Conservation (phyloP, 2,113 vertebrate species). For the Dasyprocta punctata region DNA sequence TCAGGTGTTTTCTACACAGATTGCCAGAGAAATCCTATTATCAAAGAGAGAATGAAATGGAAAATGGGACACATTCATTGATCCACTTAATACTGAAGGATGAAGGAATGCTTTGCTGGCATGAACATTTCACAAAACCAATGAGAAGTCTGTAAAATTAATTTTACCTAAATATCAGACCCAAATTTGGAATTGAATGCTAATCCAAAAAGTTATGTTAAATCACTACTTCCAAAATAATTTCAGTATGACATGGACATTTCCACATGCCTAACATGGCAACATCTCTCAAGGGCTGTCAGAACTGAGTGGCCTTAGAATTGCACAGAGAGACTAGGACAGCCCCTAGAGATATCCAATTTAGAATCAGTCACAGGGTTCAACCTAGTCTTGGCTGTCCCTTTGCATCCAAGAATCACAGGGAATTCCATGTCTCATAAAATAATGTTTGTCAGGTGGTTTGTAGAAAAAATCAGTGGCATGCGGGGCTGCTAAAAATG, state of each 20-base stretch:
- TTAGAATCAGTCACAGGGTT: not conserved
- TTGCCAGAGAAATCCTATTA: not conserved
- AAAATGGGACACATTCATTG: not conserved
- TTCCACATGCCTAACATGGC: conserved; percentile 63
- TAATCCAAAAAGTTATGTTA: conserved; percentile 63
- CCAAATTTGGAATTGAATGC: conserved; percentile 78
- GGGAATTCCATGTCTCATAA: conserved; percentile 13
- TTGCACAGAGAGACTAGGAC: not conserved
- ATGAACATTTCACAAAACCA: conserved; percentile 24
- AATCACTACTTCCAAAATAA: conserved; percentile 71
- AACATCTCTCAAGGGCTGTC: conserved; percentile 10
- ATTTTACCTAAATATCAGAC: conserved; percentile 56
- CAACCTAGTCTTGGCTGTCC: conserved; percentile 24
- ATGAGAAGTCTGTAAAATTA: not conserved
- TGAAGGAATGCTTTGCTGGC: conserved; percentile 8
- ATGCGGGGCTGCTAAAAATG: conserved; percentile 65
- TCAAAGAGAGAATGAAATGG: not conserved
- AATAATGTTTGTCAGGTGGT: conserved; percentile 50
- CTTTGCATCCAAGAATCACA: not conserved
- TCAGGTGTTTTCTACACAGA: not conserved
- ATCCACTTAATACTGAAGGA: not conserved
- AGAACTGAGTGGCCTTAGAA: conserved; percentile 34
- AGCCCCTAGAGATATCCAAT: conserved; percentile 19
- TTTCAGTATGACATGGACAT: conserved; percentile 65
- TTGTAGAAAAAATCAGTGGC: conserved; percentile 6